These are phyloP conservation scores for Mirounga angustirostris DNA, from an alignment of 2,113 vertebrate genomes.

Conservation along the genomic window DNA sequence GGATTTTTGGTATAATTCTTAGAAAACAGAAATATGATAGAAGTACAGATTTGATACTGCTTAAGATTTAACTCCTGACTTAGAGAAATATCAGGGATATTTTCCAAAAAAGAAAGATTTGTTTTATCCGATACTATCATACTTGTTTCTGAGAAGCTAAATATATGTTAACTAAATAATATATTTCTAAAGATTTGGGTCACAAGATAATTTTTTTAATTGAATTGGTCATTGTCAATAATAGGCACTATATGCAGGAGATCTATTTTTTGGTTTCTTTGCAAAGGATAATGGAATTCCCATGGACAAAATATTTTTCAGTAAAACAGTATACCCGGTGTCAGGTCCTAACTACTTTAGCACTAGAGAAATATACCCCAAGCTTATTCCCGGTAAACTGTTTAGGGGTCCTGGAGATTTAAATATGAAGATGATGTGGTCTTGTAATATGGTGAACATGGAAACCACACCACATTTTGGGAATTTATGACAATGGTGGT, in stretches of 20 bases:
- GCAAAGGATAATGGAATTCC: background rate
- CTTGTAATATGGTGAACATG: background rate
- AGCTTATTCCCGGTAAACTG: background rate
- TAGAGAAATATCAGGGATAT: background rate
- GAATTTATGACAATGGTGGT: background rate
- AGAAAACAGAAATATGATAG: background rate
- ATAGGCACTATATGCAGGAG: background rate
- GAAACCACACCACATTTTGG: background rate
- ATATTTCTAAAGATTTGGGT: background rate
- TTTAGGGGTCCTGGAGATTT: background rate
- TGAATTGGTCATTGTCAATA: background rate
- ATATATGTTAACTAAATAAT: background rate
- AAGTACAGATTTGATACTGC: background rate
- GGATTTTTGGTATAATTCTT: background rate
- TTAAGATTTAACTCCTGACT: background rate
- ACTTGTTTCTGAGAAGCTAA: background rate
- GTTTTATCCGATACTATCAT: background rate
- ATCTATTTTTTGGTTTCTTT: background rate
- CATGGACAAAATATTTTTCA: conserved; percentile 25
- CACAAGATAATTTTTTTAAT: background rate
- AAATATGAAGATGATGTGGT: background rate
- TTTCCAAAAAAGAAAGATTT: conserved; percentile 1
- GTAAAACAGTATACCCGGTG: background rate
- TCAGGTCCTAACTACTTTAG: background rate
- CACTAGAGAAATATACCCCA: background rate